phyloP scores from a whole-genome alignment of 2,888 invertebrate genomes.

The Pogonocherus hispidulus region DNA sequence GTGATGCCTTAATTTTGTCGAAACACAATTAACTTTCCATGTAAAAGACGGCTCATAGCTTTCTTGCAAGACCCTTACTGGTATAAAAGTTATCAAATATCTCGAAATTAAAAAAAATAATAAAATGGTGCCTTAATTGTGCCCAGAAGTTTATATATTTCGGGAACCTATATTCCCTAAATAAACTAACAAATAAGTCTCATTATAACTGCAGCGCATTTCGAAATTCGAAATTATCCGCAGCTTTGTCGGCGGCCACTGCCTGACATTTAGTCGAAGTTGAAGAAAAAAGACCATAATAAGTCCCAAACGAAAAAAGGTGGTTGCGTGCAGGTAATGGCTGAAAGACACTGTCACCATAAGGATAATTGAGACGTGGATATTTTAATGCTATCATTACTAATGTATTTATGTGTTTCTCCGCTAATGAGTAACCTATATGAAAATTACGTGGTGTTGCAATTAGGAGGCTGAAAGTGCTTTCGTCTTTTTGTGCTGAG shows the following conservation, averaged over 20 bases:
- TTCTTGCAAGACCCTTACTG: no score
- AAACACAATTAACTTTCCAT: no score
- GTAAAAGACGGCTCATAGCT: no score
- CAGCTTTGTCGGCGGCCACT: conserved; percentile 5
- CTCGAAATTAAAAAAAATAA: no score
- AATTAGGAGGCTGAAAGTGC: conserved; percentile 9
- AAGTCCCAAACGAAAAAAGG: conserved; percentile 4
- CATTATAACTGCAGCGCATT: not conserved
- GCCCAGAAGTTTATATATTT: no score
- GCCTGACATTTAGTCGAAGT: not conserved
- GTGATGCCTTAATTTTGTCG: no score
- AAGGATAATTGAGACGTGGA: conserved; percentile 28
- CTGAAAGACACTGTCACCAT: conserved; percentile 31
- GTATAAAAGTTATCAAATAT: no score
- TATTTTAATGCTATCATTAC: conserved; percentile 30
- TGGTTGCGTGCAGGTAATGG: conserved; percentile 53
- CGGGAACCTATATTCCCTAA: no score
- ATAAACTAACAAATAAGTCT: no score
- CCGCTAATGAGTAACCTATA: conserved; percentile 29
- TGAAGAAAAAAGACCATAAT: conserved; percentile 7
- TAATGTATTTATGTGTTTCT: conserved; percentile 28
- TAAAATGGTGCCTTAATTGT: no score
- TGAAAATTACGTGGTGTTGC: conserved; percentile 29
- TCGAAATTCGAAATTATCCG: not conserved
- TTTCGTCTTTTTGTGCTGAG: not conserved